phyloP scores from a whole-genome alignment of 2,888 invertebrate genomes.

The Apodemia duryi region DNA sequence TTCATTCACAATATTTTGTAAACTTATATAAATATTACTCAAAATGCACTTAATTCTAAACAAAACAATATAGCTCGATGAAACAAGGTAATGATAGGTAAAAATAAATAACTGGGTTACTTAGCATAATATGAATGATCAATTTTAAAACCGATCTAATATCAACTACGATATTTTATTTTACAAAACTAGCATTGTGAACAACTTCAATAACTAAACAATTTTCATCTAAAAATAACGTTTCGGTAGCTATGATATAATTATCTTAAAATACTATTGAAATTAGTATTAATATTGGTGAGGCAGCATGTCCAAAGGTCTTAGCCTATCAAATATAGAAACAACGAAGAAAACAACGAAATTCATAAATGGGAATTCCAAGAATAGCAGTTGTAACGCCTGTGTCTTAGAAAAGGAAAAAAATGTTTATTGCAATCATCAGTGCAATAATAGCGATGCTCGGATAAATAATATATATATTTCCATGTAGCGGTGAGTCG shows the following conservation, averaged over 20 bases:
- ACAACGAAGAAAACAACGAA: no score
- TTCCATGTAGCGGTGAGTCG: no score
- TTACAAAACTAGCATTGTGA: slow-evolving; percentile 58
- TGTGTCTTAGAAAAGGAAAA: no score
- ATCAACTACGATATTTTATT: slow-evolving; percentile 49
- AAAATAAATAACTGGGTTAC: slow-evolving; percentile 32
- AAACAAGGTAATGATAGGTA: slow-evolving; percentile 34
- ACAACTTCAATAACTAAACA: slow-evolving; percentile 44
- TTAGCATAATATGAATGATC: slow-evolving; percentile 49
- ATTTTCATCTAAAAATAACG: slow-evolving; percentile 42
- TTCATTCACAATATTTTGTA: slow-evolving; percentile 19
- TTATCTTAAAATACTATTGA: slow-evolving; percentile 35
- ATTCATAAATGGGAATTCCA: no score
- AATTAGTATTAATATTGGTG: no score
- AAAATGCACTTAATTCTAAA: slow-evolving; percentile 36
- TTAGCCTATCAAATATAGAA: no score
- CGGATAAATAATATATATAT: no score
- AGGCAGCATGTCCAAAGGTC: no score
- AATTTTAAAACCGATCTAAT: slow-evolving; percentile 44
- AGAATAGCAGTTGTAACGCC: no score
- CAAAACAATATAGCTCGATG: slow-evolving; percentile 43
- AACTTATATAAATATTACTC: slow-evolving; percentile 36
- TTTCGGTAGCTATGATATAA: slow-evolving; percentile 52
- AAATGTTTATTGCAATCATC: no score
- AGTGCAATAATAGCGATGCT: no score